Evolutionary conservation across 2,113 vertebrate genomes (phyloP).

Genomic region (Excalfactoria chinensis): DNA sequence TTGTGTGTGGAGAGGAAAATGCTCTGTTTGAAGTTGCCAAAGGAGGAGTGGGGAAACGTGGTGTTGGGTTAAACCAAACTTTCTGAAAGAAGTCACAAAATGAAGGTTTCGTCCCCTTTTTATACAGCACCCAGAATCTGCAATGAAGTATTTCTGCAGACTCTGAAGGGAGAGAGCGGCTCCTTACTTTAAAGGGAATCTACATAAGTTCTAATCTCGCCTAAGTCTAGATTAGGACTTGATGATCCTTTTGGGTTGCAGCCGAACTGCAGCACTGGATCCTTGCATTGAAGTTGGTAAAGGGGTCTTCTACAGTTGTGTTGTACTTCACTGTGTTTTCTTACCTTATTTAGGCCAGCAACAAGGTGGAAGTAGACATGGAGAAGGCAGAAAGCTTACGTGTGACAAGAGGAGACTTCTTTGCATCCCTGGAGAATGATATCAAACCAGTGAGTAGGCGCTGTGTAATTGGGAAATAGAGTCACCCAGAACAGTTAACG

Average conservation of each 20-base stretch:
- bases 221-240: too few relatives aligned
- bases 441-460: constrained; percentile 92
- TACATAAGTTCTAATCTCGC: background rate
- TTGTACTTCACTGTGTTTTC: background rate
- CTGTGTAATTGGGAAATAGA: background rate
- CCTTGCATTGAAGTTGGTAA: fast-evolving
- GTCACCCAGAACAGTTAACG: fast-evolving
- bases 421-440: constrained; percentile 91
- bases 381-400: constrained; percentile 92
- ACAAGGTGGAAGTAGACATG: constrained; percentile 95
- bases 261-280: background rate
- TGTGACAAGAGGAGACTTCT: constrained; percentile 90
- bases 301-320: fast-evolving
- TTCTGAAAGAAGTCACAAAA: background rate
- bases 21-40: background rate
- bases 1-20: background rate
- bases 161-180: background rate
- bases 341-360: constrained; percentile 84
- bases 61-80: background rate
- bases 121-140: background rate
- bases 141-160: background rate
- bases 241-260: background rate
- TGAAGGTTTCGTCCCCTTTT: background rate
- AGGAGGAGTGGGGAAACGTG: background rate
- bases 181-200: background rate